A percentile compares a stretch with the other conserved stretches of the same genome.
Evolutionary conservation across 1,140 invertebrate genomes (phyloP).

Genomic region (Hyphantria cunea): DNA sequence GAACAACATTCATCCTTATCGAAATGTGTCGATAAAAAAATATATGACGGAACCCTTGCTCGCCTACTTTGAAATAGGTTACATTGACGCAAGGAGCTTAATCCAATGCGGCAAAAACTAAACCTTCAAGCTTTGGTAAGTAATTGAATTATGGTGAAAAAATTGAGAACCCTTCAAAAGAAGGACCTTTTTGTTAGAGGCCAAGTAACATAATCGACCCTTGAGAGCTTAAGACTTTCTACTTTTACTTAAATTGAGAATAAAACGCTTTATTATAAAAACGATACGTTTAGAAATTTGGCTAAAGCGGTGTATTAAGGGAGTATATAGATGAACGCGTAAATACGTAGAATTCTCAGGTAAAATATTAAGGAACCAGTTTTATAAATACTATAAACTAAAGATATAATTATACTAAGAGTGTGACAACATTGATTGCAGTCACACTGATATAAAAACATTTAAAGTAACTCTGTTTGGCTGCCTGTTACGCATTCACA

Average conservation of each 20-base stretch:
- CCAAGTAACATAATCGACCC: not conserved
- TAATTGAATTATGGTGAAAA: constrained; percentile 21
- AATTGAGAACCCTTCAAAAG: constrained; percentile 12
- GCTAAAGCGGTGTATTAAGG: not conserved
- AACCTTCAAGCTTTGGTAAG: constrained; percentile 10
- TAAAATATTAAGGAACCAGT: constrained; percentile 9
- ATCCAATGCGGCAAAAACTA: constrained; percentile 22
- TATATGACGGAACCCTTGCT: constrained; percentile 27
- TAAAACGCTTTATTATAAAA: constrained; percentile 5
- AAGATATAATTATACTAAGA: too few species aligned
- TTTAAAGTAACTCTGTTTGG: constrained; percentile 6
- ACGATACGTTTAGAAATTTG: constrained; percentile 1
- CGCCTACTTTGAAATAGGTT: constrained; percentile 31
- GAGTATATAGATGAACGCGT: constrained; percentile 3
- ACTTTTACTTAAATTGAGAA: constrained; percentile 3
- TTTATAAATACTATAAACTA: constrained; percentile 6
- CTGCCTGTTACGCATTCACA: too few species aligned
- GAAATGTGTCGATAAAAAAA: constrained; percentile 35
- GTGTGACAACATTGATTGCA: too few species aligned
- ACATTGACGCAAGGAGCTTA: constrained; percentile 28
- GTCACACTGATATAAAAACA: too few species aligned
- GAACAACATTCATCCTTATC: constrained; percentile 39
- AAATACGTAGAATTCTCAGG: constrained; percentile 3
- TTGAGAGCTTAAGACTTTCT: not conserved
- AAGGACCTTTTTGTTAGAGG: not conserved